Evolutionary conservation across 1,140 invertebrate species (phyloP), one percentile per base, ranked within the genome.

Genomic region (Penaeus indicus): DNA sequence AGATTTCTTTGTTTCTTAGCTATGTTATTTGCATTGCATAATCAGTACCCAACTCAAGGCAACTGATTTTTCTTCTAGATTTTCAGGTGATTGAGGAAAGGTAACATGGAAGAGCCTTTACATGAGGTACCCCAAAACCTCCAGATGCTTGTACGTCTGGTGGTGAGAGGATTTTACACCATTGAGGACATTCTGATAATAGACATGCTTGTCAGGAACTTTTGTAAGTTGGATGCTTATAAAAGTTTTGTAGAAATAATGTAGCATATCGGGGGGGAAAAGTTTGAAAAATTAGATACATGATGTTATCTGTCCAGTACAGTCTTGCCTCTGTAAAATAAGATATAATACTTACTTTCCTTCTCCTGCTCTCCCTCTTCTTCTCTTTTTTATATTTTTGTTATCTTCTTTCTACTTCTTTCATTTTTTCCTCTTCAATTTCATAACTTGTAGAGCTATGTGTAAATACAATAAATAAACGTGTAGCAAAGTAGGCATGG

Each of bases 161-260:
- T 99, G 47, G 96, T 97, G 0, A 93, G 97, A 91, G 98, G 97
- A 42, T 99, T 99, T 93, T 99, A 99, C 92, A 95, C 95, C 3
- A 96, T 97, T 90, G 98, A 99, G 94, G 97, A 99, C 94, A 95
- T 97, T 2, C 94, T 99, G 3, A 97, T 99, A 80, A 96, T 99
- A 80, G 98, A 99, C 93, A 97, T 99, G 96, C 93, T 99, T 21
- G 97, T 99, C 60, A 94, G 97, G 92, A 98, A 98, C 95, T 97
- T 97, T 47, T 98, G 89, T 90, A 64, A 90, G 89, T 90, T 47
- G 16, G 22, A 62, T 32, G 11, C 16, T 0, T 18, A 38, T 61
- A 25, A 67, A 22, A 38, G 32, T 63, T 38, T 5, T 42, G 38
- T 42, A 42, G 38, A 42, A 42, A 42, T 42, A 42, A 42, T 61